Evolutionary conservation across 2,113 vertebrate species (phyloP).

Genomic region (Dendrocopos noguchii): DNA sequence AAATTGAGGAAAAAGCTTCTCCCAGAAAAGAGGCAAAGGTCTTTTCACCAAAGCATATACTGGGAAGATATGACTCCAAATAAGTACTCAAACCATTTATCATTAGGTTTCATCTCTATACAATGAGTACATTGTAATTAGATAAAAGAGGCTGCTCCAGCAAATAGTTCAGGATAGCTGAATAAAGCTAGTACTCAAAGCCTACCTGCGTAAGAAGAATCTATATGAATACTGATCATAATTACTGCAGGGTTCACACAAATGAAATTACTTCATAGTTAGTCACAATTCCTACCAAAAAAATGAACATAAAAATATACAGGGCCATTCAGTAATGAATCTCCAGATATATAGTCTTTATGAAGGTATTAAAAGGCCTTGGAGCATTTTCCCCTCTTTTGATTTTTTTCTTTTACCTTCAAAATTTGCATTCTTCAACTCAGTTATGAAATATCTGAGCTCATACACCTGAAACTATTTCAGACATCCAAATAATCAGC

Average conservation of each 20-base stretch:
- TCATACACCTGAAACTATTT: background rate
- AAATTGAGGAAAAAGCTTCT: background rate
- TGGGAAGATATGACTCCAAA: background rate
- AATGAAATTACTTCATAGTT: background rate
- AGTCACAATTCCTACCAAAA: background rate
- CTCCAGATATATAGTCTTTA: background rate
- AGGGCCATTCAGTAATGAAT: background rate
- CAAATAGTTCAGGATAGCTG: background rate
- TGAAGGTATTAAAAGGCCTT: background rate
- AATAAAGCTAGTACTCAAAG: background rate
- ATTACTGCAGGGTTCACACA: background rate
- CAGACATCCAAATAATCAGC: background rate
- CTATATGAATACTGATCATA: background rate
- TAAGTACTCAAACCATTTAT: background rate
- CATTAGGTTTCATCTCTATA: background rate
- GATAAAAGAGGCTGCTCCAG: background rate
- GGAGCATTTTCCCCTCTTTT: background rate
- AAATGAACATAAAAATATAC: background rate
- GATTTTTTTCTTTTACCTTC: background rate
- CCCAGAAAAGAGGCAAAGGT: background rate
- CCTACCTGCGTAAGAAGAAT: background rate
- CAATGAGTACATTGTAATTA: background rate
- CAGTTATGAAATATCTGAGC: background rate
- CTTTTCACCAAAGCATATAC: background rate
- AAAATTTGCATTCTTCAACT: background rate